phyloP scores from a whole-genome alignment of 2,113 vertebrate genomes.

The Aleadryas rufinucha region DNA sequence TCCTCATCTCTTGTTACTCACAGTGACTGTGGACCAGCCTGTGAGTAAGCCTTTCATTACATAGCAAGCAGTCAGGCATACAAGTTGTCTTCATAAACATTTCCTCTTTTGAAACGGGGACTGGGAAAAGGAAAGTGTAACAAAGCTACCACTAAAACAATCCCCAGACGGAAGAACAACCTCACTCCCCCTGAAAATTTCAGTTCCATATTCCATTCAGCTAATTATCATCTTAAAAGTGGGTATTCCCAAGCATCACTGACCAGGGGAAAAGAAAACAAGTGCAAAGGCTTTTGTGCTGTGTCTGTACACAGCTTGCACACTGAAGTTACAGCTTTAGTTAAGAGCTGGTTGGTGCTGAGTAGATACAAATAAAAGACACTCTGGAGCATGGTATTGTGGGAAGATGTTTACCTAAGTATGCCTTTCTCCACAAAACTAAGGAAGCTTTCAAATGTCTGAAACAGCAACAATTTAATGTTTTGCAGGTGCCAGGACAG shows the following conservation, averaged over 20 bases:
- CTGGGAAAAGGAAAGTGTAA: neutral
- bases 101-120: neutral
- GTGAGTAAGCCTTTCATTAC: neutral
- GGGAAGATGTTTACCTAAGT: neutral
- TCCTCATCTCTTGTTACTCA: neutral
- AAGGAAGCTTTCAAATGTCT: conserved; percentile 9
- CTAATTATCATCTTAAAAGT: neutral
- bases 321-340: neutral
- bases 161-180: neutral
- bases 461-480: conserved; percentile 58
- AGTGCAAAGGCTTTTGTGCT: neutral
- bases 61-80: neutral
- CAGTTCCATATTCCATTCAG: neutral
- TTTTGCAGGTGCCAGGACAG: conserved; percentile 50
- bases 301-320: neutral
- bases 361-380: neutral
- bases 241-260: neutral
- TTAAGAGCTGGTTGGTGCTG: neutral
- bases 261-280: neutral
- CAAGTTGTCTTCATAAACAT: neutral
- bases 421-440: neutral
- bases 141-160: neutral
- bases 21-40: neutral
- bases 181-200: neutral
- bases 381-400: neutral